phyloP scores from a whole-genome alignment of 2,888 invertebrate genomes.

The Monoplex corrugatus region DNA sequence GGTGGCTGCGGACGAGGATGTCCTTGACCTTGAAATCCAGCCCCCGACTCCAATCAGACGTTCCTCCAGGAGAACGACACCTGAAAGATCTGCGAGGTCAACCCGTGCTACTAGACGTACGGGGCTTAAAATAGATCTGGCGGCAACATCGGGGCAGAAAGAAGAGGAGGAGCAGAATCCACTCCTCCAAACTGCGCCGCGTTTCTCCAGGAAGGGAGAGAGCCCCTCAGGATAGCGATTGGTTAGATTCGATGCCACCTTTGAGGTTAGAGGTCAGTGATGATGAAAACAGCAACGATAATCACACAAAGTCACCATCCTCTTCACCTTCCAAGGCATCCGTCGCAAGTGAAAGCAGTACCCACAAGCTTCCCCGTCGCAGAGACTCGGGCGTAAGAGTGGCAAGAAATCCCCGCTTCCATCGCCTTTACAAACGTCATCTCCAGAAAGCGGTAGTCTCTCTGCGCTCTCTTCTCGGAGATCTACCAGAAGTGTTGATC shows the following conservation, averaged over 20 bases:
- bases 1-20: background rate
- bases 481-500: background rate
- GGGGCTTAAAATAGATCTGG: background rate
- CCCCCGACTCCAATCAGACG: slow-evolving; percentile 37
- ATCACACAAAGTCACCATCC: background rate
- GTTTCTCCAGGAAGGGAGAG: slow-evolving; percentile 48
- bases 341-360: background rate
- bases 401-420: background rate
- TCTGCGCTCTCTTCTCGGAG: too few species aligned
- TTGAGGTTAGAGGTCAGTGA: slow-evolving; percentile 30
- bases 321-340: background rate
- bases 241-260: slow-evolving; percentile 20
- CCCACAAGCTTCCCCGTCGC: background rate
- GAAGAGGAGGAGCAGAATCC: slow-evolving; percentile 23
- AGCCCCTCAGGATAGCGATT: slow-evolving; percentile 33
- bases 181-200: slow-evolving; percentile 48
- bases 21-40: slow-evolving; percentile 34
- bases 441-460: too few species aligned
- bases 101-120: background rate
- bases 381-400: background rate
- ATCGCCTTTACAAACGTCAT: background rate
- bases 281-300: slow-evolving; percentile 32
- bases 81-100: background rate
- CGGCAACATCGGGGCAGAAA: background rate
- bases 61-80: slow-evolving; percentile 24